Base-by-base conservation (phyloP, 2,888 invertebrate genomes). In the Apomyelois bistriatella region DNA sequence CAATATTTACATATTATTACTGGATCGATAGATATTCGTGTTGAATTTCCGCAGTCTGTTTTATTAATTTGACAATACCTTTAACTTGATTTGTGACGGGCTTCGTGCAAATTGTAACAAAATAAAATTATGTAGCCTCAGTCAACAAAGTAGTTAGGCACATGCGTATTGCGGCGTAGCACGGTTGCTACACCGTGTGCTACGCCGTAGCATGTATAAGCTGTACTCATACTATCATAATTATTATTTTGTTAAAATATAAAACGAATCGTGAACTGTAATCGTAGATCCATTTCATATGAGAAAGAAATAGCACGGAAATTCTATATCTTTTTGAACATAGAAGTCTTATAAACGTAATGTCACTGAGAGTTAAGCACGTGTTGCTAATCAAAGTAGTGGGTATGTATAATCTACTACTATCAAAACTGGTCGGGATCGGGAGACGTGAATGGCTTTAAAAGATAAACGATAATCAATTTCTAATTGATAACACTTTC, bases 1-100 rank as follows among this genome's bases (percentile, higher is more conserved):
- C 76, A 73, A 68, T 84, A 84, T 84, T 80, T 85, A 80, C 80
- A 84, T 73, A 16, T 83, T 73, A 36, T 72, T 66, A 70, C 68
- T 65, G 67, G 72, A 63, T 69, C 64, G 65, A 67, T 70, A 68
- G 56, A 62, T 64, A 63, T 61, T 62, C 13, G 40, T 16, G 7
- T 40, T 10, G 17, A 22, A 22, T 22, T 12, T 40, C 35, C 15
- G 2, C 32, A 35, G 35, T 35, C 36, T 9, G 47, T 47, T 13
- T n/a, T 35, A n/a, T 10, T 10, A 16, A 15, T 15, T 9, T 15
- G 5, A 1, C 15, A 38, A 5, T 40, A 8, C 9, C 16, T 32
- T 9, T 8, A 6, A 10, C 7, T 6, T 9, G 7, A 32, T 7
- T 32, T 32, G 7, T 8, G 10, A 32, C 10, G 7, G 32, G 32